Percentiles rank a stretch among this genome's conserved stretches.
Evolutionary conservation across 2,797 vertebrate species (phyloP).

Genomic region (Paedocypris micromegethes): DNA sequence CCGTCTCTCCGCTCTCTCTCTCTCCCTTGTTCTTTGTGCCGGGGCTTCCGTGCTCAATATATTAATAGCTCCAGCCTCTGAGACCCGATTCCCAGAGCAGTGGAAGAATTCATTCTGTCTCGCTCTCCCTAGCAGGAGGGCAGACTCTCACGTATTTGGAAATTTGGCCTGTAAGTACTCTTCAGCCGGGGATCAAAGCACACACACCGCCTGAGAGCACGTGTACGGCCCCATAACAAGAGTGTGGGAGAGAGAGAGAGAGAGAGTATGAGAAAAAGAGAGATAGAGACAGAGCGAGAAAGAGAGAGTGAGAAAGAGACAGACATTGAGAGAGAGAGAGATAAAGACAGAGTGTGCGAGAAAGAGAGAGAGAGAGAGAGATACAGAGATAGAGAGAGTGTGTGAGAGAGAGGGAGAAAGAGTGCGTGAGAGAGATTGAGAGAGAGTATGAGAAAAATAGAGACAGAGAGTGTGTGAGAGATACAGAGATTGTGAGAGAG

Average conservation of each 20-base stretch:
- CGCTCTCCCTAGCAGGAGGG: conserved; percentile 72
- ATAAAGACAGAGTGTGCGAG: no score
- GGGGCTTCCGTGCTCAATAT: conserved; percentile 37
- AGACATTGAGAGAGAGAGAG: no score
- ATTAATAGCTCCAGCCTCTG: conserved; percentile 51
- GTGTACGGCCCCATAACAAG: conserved; percentile 7
- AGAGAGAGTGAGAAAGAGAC: conserved; percentile 5
- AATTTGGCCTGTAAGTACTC: conserved; percentile 83
- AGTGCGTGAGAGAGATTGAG: no score
- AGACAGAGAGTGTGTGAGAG: no score
- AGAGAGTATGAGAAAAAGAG: not conserved
- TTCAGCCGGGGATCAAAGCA: conserved; percentile 72
- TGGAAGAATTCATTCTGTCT: conserved; percentile 46
- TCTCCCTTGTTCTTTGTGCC: conserved; percentile 8
- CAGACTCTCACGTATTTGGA: conserved; percentile 78
- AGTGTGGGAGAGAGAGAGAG: conserved; percentile 16
- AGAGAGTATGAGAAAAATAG: no score
- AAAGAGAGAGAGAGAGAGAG: no score
- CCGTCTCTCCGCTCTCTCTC: not conserved
- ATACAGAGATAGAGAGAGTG: no score
- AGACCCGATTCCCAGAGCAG: conserved; percentile 51
- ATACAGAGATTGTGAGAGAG: no score
- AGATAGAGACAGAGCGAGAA: conserved; percentile 3
- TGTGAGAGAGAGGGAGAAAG: no score
- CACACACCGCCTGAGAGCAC: conserved; percentile 30